These are phyloP conservation scores for Apotomis turbidana DNA, from an alignment of 2,888 invertebrate genomes.

Conservation along the genomic window DNA sequence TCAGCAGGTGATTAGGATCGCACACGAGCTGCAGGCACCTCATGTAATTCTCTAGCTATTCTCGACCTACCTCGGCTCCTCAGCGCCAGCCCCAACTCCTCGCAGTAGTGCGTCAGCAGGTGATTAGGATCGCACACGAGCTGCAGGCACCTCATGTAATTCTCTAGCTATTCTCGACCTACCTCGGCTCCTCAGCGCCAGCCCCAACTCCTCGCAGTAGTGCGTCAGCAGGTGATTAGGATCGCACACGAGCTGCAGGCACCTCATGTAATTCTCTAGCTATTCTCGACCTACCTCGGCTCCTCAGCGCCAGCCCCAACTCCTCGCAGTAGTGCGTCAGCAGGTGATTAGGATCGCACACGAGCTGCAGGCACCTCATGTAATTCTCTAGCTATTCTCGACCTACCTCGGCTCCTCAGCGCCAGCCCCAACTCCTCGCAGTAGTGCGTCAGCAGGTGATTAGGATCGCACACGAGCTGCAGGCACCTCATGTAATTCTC, in stretches of 20 bases:
- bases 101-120: slow-evolving; percentile 48
- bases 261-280: slow-evolving; percentile 47
- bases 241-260: slow-evolving; percentile 58
- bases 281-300: background rate
- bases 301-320: slow-evolving; percentile 39
- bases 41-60: slow-evolving; percentile 44
- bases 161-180: slow-evolving; percentile 9
- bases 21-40: slow-evolving; percentile 55
- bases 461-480: slow-evolving; percentile 56
- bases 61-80: background rate
- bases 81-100: slow-evolving; percentile 39
- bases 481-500: slow-evolving; percentile 51
- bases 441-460: slow-evolving; percentile 47
- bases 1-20: slow-evolving; percentile 51
- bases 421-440: slow-evolving; percentile 45
- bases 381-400: slow-evolving; percentile 39
- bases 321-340: slow-evolving; percentile 48
- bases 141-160: slow-evolving; percentile 52
- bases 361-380: slow-evolving; percentile 52
- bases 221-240: slow-evolving; percentile 48
- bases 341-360: slow-evolving; percentile 55
- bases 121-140: slow-evolving; percentile 56
- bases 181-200: slow-evolving; percentile 15
- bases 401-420: slow-evolving; percentile 3
- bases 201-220: slow-evolving; percentile 47